Evolutionary conservation across 2,113 vertebrate species (phyloP).

Genomic region (Xiphophorus maculatus): DNA sequence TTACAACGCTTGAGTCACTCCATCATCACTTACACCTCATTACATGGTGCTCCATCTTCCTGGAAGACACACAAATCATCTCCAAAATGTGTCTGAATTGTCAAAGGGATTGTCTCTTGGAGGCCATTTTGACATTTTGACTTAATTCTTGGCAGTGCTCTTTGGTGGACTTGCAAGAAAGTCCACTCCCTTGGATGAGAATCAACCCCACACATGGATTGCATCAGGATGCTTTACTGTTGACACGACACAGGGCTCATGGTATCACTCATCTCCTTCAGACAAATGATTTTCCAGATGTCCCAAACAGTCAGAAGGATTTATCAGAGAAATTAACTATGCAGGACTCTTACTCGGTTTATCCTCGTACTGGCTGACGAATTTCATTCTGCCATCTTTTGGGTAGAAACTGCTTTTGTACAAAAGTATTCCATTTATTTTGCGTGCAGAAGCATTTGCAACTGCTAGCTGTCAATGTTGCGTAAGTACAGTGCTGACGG

Average conservation of each 20-base stretch:
- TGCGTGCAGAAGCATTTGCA: not conserved
- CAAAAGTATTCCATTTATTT: not conserved
- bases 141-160: not conserved
- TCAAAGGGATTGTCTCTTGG: not conserved
- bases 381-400: not conserved
- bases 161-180: not conserved
- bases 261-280: not conserved
- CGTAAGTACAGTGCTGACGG: not conserved
- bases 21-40: not conserved
- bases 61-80: not conserved
- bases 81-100: not conserved
- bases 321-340: not conserved
- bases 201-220: not conserved
- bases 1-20: not conserved
- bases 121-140: not conserved
- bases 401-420: not conserved
- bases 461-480: not conserved
- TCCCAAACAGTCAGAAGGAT: not conserved
- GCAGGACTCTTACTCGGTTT: not conserved
- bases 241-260: not conserved
- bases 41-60: not conserved
- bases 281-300: not conserved
- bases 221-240: not conserved
- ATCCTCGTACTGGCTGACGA: not conserved
- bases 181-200: not conserved